Percentiles rank a stretch among this genome's conserved stretches.
These are phyloP conservation scores for Xiphophorus birchmanni DNA, from an alignment of 2,797 vertebrate species.

Conservation along the genomic window DNA sequence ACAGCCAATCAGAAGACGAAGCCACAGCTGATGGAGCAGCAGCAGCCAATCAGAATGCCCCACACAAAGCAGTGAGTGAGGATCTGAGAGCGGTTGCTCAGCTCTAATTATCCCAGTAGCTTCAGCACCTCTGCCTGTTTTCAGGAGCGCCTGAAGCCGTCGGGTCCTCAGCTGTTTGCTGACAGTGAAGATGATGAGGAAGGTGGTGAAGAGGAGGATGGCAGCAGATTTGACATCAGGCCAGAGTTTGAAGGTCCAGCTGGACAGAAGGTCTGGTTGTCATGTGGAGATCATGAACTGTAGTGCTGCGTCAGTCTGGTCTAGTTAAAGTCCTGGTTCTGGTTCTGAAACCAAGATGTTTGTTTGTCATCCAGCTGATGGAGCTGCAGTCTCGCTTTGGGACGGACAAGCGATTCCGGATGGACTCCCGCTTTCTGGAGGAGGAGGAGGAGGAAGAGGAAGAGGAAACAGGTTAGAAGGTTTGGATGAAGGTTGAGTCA, in stretches of 20 bases:
- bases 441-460: slow-evolving; percentile 80
- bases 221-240: slow-evolving; percentile 86
- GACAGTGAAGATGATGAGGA: slow-evolving; percentile 86
- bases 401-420: slow-evolving; percentile 89
- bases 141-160: slow-evolving; percentile 18
- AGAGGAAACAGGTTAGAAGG: slow-evolving; percentile 42
- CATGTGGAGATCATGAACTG: neutral
- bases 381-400: slow-evolving; percentile 89
- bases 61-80: slow-evolving; percentile 47
- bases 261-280: slow-evolving; percentile 87
- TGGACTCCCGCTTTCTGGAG: slow-evolving; percentile 93
- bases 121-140: slow-evolving; percentile 6
- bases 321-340: neutral
- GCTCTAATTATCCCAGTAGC: neutral
- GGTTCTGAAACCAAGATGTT: slow-evolving; percentile 3
- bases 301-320: neutral
- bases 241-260: slow-evolving; percentile 93
- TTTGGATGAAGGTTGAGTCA: neutral
- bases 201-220: slow-evolving; percentile 71
- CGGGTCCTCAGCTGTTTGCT: slow-evolving; percentile 81
- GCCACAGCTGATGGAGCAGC: slow-evolving; percentile 16
- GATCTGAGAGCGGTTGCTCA: neutral
- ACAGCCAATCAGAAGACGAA: slow-evolving; percentile 56
- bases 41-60: slow-evolving; percentile 24
- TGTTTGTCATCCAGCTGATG: slow-evolving; percentile 84